Base-by-base conservation (phyloP, 2,888 invertebrate species). In the Scaptomyza reducta region DNA sequence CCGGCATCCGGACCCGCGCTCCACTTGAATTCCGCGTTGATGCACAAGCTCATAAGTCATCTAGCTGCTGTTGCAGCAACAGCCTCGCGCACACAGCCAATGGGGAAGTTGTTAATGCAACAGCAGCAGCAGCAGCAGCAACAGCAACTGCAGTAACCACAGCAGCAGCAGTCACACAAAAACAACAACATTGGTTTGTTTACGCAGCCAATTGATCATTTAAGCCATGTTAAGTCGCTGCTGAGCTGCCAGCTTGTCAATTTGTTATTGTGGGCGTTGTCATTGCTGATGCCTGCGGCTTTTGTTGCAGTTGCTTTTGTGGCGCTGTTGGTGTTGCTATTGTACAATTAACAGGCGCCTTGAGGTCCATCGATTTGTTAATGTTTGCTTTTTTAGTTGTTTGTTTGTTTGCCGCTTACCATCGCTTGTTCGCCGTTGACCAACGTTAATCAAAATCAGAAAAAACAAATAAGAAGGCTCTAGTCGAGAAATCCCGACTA, bases 91-190 rank as follows among this genome's bases (percentile, higher is more conserved):
- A 40, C 66, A 55, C 53, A 45, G 35, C 68, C 83, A 88, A 87
- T 80, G 75, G 84, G 83, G 83, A 84, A 84, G 83, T 86, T 82
- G 88, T 86, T 77, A 86, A 85, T 73, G 82, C 85, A 87, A 64
- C 87, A 70, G 65, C 80, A 65, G 35, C 53, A 57, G 33, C 70
- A 16, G 38, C 70, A 16, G 1, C 45, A 42, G 5, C 55, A 51
- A 22, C 22, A 22, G 5, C 60, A 60, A 11, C 49, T 49, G 10
- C 38, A 47, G 29, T 27, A 41, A 10, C 54, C 33, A n/a, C 42
- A 46, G 11, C 44, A 54, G 13, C 74, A 54, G 29, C 50, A 27
- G 14, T 53, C 49, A 25, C 51, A 59, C 9, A 35, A 50, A 29
- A 66, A 33, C 54, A 69, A 63, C 64, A 67, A 57, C 71, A 45